Percentiles rank a stretch among this genome's conserved stretches.
phyloP scores from a whole-genome alignment of 1,140 invertebrate genomes.

The Drosophila sulfurigaster region DNA sequence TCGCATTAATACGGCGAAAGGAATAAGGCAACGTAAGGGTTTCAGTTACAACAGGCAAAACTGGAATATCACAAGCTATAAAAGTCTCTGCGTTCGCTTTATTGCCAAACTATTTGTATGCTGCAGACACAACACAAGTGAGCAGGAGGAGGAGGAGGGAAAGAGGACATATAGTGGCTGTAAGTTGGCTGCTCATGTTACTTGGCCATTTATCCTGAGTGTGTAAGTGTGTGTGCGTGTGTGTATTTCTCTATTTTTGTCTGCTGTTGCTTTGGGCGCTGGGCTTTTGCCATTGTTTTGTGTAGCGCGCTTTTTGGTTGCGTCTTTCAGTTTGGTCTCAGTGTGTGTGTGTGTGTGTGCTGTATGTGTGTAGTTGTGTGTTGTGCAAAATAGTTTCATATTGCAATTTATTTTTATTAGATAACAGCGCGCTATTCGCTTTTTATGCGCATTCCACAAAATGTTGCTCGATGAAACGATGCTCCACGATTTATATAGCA shows the following conservation, averaged over 20 bases:
- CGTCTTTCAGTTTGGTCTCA: not conserved
- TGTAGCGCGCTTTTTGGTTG: not conserved
- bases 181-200: constrained; percentile 27
- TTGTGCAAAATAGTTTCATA: constrained; percentile 67
- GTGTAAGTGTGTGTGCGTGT: not conserved
- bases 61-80: constrained; percentile 24
- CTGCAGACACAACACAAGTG: constrained; percentile 32
- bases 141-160: not conserved
- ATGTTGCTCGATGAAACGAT: constrained; percentile 10
- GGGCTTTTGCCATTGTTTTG: constrained; percentile 19
- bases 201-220: constrained; percentile 27
- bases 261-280: constrained; percentile 15
- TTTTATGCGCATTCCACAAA: constrained; percentile 49
- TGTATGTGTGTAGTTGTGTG: not conserved
- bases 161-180: not conserved
- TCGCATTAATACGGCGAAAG: constrained; percentile 35
- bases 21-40: constrained; percentile 22
- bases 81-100: constrained; percentile 29
- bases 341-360: constrained; percentile 2
- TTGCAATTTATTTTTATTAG: constrained; percentile 74
- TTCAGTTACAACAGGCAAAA: constrained; percentile 24
- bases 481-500: not conserved
- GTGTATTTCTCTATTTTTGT: not conserved
- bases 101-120: constrained; percentile 55
- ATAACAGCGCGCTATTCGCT: constrained; percentile 19